Evolutionary conservation across 2,113 vertebrate species (phyloP).

Genomic region (Grus americana): DNA sequence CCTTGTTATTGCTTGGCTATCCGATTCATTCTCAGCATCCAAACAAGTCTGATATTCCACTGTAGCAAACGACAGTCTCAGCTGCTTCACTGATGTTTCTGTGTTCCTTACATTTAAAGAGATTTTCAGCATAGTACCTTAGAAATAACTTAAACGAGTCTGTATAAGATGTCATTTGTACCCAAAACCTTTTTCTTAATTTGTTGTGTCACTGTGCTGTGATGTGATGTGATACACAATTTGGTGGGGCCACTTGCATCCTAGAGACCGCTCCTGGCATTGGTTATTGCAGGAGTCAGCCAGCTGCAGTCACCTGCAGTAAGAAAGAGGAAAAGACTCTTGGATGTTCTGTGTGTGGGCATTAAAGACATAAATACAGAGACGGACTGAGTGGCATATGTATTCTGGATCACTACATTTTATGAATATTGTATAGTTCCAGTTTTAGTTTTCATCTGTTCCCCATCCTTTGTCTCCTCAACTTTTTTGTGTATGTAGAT

Average conservation of each 20-base stretch:
- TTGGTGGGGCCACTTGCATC: not conserved
- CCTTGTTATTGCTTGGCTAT: not conserved
- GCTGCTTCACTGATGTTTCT: not conserved
- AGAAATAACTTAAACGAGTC: not conserved
- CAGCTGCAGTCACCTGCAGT: not conserved
- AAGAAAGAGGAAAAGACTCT: not conserved
- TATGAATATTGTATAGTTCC: not conserved
- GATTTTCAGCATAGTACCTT: not conserved
- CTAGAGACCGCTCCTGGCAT: not conserved
- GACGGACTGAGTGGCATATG: not conserved
- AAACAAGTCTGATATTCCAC: not conserved
- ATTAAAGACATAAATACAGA: not conserved
- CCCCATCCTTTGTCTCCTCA: not conserved
- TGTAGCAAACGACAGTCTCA: not conserved
- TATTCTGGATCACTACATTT: not conserved
- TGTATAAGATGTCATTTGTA: not conserved
- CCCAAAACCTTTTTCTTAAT: not conserved
- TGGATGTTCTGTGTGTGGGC: not conserved
- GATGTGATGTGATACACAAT: not conserved
- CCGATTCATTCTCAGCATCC: not conserved
- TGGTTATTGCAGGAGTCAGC: not conserved
- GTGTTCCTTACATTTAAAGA: not conserved
- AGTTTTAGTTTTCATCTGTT: slow-evolving; percentile 15
- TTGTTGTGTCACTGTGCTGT: not conserved
- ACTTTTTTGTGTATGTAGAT: not conserved